phyloP scores from a whole-genome alignment of 2,888 invertebrate genomes.

The Molorchus minor region DNA sequence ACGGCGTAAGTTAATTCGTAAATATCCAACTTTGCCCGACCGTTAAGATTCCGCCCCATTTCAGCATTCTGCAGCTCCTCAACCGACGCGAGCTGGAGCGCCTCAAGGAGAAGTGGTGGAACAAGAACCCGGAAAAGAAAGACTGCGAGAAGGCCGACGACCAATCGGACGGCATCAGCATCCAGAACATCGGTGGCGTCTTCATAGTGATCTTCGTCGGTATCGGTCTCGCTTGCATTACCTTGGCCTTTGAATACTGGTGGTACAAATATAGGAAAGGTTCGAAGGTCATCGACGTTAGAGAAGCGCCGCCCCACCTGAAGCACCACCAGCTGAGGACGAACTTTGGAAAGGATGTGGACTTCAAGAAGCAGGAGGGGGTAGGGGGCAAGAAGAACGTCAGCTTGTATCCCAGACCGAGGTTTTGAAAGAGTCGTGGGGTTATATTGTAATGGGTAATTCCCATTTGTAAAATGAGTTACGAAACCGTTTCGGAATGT shows the following conservation, averaged over 20 bases:
- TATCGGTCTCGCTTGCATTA: conserved; percentile 89
- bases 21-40: background rate
- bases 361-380: conserved; percentile 14
- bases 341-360: conserved; percentile 15
- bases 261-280: conserved; percentile 83
- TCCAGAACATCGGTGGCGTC: conserved; percentile 97
- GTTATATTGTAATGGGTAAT: too few relatives aligned
- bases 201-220: conserved; percentile 98
- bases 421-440: conserved; percentile 47
- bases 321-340: conserved; percentile 12
- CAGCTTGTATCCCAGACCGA: conserved; percentile 43
- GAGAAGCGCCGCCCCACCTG: conserved; percentile 62
- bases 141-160: conserved; percentile 86
- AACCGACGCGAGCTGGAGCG: conserved; percentile 93
- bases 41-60: conserved; percentile 41
- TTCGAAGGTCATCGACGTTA: conserved; percentile 68
- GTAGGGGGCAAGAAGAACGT: conserved; percentile 16
- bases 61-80: conserved; percentile 89
- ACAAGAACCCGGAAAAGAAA: conserved; percentile 78
- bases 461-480: too few relatives aligned
- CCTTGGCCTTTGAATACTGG: conserved; percentile 93
- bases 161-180: conserved; percentile 96
- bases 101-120: conserved; percentile 97
- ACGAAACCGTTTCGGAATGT: too few relatives aligned
- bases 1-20: conserved; percentile 77